phyloP scores from a whole-genome alignment of 2,888 invertebrate species.

The Carcina quercana region DNA sequence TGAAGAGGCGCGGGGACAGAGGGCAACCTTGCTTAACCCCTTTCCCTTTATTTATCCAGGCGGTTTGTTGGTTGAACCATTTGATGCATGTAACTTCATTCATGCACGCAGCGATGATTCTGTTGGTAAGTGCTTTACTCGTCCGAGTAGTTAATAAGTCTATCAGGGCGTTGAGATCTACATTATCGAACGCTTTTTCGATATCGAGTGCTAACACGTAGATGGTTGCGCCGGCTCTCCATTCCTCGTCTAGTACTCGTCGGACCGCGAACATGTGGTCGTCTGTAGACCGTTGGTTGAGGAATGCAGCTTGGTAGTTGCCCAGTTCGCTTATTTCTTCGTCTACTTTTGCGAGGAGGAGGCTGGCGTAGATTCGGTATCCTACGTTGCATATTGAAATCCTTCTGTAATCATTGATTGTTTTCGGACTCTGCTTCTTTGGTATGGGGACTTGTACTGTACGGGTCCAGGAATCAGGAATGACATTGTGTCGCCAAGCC shows the following conservation, averaged over 20 bases:
- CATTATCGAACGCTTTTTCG: background rate
- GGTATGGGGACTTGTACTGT: background rate
- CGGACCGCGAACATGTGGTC: background rate
- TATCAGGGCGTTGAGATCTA: background rate
- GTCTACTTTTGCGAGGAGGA: background rate
- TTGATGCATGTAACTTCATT: conserved; percentile 1
- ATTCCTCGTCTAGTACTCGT: background rate
- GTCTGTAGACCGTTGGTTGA: background rate
- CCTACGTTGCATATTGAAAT: conserved; percentile 1
- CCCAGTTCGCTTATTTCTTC: background rate
- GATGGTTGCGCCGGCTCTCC: background rate
- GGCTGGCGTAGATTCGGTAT: background rate
- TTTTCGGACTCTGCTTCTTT: background rate
- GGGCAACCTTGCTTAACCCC: conserved; percentile 1
- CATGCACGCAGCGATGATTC: conserved; percentile 1
- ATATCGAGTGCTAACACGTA: background rate
- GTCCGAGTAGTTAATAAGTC: background rate
- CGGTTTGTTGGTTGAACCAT: background rate
- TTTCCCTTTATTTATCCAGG: background rate
- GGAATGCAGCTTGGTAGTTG: background rate
- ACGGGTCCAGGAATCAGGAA: background rate
- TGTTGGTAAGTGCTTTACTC: background rate
- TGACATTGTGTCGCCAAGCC: background rate
- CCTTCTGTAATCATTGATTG: background rate
- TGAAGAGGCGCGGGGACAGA: background rate